Evolutionary conservation across 2,113 vertebrate species (phyloP), one percentile per base, ranked within the genome.

Genomic region (Salvator merianae): DNA sequence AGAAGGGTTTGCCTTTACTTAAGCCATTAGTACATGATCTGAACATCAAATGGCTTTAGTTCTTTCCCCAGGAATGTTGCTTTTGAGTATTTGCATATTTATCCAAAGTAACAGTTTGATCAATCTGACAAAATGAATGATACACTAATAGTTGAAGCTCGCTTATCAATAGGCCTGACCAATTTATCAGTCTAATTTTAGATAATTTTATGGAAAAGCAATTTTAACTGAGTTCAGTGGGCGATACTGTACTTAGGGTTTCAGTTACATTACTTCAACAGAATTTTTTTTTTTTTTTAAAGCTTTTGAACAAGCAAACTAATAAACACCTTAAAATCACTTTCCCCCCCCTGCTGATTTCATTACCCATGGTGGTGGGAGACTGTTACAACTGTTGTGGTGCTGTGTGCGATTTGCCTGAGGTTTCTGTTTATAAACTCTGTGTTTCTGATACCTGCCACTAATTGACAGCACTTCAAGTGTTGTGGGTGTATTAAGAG

Each of bases 381-480:
- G 12, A 88, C 72, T 84, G 73, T 85, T 85, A 72, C 74, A 32
- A 8, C 75, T 87, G 84, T 87, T 66, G 82, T 69, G 65, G 91
- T 85, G 90, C 93, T 82, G 85, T 81, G 80, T 81, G 81, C 91
- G 93, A 93, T 94, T 92, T 94, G 86, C 88, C 55, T 28, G 70
- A 84, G 84, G 83, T 91, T 87, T 94, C 86, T 93, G 94, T 94
- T 95, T 95, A 93, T 94, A 93, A 94, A 92, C 86, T 89, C 77
- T 24, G 83, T 30, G 34, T 82, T 88, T 91, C 93, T 91, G 84
- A 91, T 91, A 89, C 90, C 90, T 93, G 92, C 92, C 93, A 89
- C 90, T 94, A 95, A 95, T 90, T 93, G 94, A 94, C 86, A 93
- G 94, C 94, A 94, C 94, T 95, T 94, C 90, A 93, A 92, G 93